Evolutionary conservation across 2,888 invertebrate genomes (phyloP).

Genomic region (Mimachlamys varia): DNA sequence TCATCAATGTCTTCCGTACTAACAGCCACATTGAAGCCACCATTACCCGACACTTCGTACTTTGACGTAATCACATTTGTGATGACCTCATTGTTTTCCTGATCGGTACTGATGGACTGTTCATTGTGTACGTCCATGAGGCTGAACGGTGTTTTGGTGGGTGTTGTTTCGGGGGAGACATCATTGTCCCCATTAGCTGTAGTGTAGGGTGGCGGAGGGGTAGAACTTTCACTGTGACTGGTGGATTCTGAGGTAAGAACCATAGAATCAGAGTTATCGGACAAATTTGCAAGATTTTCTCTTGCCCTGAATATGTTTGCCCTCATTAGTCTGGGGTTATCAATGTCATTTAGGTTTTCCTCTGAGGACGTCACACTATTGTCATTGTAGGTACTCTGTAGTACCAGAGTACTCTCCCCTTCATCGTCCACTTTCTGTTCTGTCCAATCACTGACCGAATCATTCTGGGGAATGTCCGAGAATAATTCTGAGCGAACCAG

Average conservation of each 20-base stretch:
- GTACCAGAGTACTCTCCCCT: slow-evolving; percentile 42
- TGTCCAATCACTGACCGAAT: slow-evolving; percentile 68
- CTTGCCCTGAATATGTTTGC: slow-evolving; percentile 60
- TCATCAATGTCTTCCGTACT: slow-evolving; percentile 45
- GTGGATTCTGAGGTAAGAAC: slow-evolving; percentile 58
- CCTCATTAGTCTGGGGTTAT: slow-evolving; percentile 56
- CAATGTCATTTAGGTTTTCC: slow-evolving; percentile 49
- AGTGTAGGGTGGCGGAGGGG: slow-evolving; percentile 51
- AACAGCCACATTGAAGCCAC: slow-evolving; percentile 45
- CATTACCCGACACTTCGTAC: slow-evolving; percentile 39
- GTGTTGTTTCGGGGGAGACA: slow-evolving; percentile 60
- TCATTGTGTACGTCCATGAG: slow-evolving; percentile 29
- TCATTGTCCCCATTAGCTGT: slow-evolving; percentile 63
- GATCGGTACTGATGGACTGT: slow-evolving; percentile 34
- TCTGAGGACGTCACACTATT: slow-evolving; percentile 47
- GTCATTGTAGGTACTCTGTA: slow-evolving; percentile 38
- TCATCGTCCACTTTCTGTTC: slow-evolving; percentile 57
- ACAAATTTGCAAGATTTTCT: slow-evolving; percentile 63
- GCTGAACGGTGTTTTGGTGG: slow-evolving; percentile 53
- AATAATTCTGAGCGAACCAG: slow-evolving; percentile 71
- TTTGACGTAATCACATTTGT: slow-evolving; percentile 13
- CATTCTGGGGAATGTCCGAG: slow-evolving; percentile 70
- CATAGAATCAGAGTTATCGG: slow-evolving; percentile 64
- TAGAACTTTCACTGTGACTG: slow-evolving; percentile 55
- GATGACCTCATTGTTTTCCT: slow-evolving; percentile 17